phyloP scores from a whole-genome alignment of 2,888 invertebrate genomes.

The Dromius quadrimaculatus region DNA sequence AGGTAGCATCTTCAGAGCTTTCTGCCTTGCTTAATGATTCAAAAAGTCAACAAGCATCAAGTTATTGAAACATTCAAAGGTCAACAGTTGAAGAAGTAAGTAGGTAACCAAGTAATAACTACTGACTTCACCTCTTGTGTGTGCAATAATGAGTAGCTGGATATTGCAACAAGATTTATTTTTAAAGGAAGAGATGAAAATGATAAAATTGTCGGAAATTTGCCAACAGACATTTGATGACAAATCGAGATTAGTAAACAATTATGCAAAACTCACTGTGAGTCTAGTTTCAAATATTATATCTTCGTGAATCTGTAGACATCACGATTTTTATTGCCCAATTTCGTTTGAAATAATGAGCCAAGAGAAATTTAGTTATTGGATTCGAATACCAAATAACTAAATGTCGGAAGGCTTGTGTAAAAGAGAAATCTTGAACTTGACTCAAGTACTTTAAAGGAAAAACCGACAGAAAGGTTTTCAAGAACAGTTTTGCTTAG shows the following conservation, averaged over 20 bases:
- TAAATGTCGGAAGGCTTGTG: neutral
- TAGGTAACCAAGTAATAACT: slow-evolving; percentile 29
- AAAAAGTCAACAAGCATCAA: slow-evolving; percentile 33
- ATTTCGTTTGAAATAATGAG: slow-evolving; percentile 11
- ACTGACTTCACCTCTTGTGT: slow-evolving; percentile 11
- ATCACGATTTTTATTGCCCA: too few species aligned
- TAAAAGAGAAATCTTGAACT: slow-evolving; percentile 36
- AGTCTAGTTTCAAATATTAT: too few species aligned
- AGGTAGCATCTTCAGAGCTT: slow-evolving; percentile 20
- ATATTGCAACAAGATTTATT: too few species aligned
- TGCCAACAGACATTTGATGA: too few species aligned
- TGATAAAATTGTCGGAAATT: too few species aligned
- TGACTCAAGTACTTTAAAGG: slow-evolving; percentile 23
- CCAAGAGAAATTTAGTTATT: slow-evolving; percentile 17
- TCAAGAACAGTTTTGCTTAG: too few species aligned
- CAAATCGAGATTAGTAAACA: too few species aligned
- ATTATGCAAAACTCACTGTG: too few species aligned
- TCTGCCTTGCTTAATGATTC: slow-evolving; percentile 28
- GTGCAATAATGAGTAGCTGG: slow-evolving; percentile 21
- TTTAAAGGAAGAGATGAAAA: too few species aligned
- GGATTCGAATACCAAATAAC: slow-evolving; percentile 18
- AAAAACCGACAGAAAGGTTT: slow-evolving; percentile 7
- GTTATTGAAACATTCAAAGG: slow-evolving; percentile 42
- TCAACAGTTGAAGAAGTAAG: slow-evolving; percentile 37
- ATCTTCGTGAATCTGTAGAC: too few species aligned